These are phyloP conservation scores for Morone saxatilis DNA, from an alignment of 2,113 vertebrate genomes.

Conservation along the genomic window DNA sequence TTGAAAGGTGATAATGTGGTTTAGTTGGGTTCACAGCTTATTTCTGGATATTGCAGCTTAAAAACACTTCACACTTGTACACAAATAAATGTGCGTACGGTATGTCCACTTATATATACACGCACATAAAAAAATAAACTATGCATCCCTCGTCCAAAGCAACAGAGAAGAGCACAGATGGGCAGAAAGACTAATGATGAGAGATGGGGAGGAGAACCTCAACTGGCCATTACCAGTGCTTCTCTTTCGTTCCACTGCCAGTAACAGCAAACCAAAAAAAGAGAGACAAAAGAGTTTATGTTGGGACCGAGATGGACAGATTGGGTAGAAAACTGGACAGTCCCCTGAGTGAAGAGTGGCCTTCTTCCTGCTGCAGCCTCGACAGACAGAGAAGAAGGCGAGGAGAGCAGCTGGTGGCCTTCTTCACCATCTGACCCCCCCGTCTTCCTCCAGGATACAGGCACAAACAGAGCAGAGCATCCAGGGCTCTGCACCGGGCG, in stretches of 20 bases:
- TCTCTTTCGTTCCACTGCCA: slow-evolving; percentile 11
- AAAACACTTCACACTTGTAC: neutral
- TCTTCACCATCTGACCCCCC: slow-evolving; percentile 77
- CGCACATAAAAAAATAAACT: neutral
- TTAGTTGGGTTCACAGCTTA: neutral
- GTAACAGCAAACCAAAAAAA: slow-evolving; percentile 14
- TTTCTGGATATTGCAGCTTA: neutral
- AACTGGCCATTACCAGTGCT: slow-evolving; percentile 29
- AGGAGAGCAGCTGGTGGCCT: slow-evolving; percentile 76
- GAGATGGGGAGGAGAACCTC: neutral
- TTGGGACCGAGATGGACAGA: neutral
- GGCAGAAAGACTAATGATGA: slow-evolving; percentile 28
- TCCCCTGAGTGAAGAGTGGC: slow-evolving; percentile 7
- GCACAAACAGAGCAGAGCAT: slow-evolving; percentile 30
- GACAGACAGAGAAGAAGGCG: slow-evolving; percentile 28
- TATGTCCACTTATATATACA: neutral
- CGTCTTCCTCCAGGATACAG: slow-evolving; percentile 49
- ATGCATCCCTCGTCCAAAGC: neutral
- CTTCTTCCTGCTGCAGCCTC: slow-evolving; percentile 16
- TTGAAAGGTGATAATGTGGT: neutral
- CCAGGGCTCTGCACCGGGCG: slow-evolving; percentile 37
- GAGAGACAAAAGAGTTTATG: neutral
- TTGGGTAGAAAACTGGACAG: neutral
- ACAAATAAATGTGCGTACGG: neutral
- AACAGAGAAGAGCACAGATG: slow-evolving; percentile 30